Base-by-base conservation (phyloP, 2,113 vertebrate genomes). In the Pachyramphus minor region DNA sequence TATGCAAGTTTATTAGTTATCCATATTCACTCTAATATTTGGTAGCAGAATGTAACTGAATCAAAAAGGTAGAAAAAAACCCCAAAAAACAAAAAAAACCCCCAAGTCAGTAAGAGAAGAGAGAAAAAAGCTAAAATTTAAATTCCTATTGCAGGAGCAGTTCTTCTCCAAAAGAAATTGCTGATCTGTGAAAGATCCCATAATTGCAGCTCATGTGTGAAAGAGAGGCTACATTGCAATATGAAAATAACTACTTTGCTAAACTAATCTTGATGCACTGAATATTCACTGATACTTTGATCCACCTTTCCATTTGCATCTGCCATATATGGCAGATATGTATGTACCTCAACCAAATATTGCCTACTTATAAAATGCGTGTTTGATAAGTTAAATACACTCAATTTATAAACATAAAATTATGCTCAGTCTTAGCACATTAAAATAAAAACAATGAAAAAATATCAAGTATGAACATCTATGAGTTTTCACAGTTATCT, bases 131-230 rank as follows among this genome's bases (percentile, higher is more conserved):
- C 9, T 69, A 50, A 41, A 60, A 87, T 49, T 55, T 56, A 59
- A 67, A 64, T 66, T 64, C 33, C 30, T 68, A 28, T 28, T 30
- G 49, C 55, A 78, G 20, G 9, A 87, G 30, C 37, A 76, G 30
- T 33, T 72, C 11, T 30, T 53, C 49, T 58, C 6, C 42, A 42
- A 77, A 76, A 59, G 22, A 75, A 58, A 67, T 16, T 12, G 60
- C 27, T 1, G 1, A 21, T 30, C 58, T 0, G 0, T 52, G 47
- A 35, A 75, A 58, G 15, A 72, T 37, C 5, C 39, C 31, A 4
- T 56, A 87, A 67, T 1, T 53, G 45, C 63, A 77, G n/a, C 12
- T 72, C 47, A 58, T 6, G 11, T 31, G 25, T 21, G 35, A 81
- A 67, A 82, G 30, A 72, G 11, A 11, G 8, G 71, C 31, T 28